Evolutionary conservation across 35 echinoderm and acorn worm species (phyloP).

Genomic region (Ophioderma brevispina): DNA sequence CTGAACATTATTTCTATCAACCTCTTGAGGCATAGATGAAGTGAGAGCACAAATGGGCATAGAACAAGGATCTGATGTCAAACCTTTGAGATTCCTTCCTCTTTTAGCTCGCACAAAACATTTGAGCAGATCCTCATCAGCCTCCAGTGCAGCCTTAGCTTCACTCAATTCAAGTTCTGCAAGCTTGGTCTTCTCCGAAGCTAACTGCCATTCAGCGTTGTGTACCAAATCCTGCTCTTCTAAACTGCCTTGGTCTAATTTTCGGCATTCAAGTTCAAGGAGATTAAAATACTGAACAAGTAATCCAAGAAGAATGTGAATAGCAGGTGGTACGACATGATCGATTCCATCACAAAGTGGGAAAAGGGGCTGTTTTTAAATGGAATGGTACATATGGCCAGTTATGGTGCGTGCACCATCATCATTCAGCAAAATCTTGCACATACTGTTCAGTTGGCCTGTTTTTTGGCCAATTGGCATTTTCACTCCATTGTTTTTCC

Average conservation of each 20-base stretch:
- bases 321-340: background rate
- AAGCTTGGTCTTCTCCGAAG: background rate
- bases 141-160: background rate
- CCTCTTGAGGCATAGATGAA: background rate
- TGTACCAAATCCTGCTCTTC: background rate
- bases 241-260: background rate
- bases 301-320: slow-evolving; percentile 22
- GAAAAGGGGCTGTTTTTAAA: background rate
- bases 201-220: background rate
- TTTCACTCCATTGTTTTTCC: background rate
- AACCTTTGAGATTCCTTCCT: background rate
- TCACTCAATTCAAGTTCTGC: background rate
- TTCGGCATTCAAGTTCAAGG: background rate
- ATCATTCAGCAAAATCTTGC: background rate
- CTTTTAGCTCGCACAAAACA: background rate
- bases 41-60: background rate
- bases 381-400: background rate
- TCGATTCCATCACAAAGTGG: background rate
- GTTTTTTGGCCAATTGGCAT: background rate
- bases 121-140: background rate
- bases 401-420: background rate
- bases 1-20: background rate
- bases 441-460: background rate
- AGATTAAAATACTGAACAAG: slow-evolving; percentile 5
- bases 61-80: slow-evolving; percentile 5